Evolutionary conservation across 30 jellyfish, hydroid and myxozoan genomes (phyloP), one percentile per base, ranked within the genome.

Genomic region (Chrysaora quinquecirrha): DNA sequence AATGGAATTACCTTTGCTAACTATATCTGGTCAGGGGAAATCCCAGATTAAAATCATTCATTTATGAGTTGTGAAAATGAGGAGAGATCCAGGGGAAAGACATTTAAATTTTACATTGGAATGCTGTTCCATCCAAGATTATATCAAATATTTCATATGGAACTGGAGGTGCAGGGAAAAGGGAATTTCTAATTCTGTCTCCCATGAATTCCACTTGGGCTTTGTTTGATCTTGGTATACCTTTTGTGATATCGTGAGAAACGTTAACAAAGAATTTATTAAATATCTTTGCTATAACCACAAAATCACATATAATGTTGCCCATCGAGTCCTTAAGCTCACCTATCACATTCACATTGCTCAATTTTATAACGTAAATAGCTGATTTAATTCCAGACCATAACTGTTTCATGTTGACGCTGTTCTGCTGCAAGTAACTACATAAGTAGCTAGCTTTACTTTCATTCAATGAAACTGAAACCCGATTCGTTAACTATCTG

Each of bases 361-460:
- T 82, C 25, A 82, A 71, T 35, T 83, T 71, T 47, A 70, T 83
- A 63, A 83, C 61, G 61, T 58, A 24, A 25, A 70, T 60, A 60
- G 71, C 87, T 83, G 87, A 71, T 83, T 71, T 83, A 35, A 83
- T 83, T 70, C 94, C 94, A 32, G 87, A 83, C 94, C 94, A 83
- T 33, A 83, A 47, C 60, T 83, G 91, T 32, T 81, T 81, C 85
- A 81, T 81, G 71, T 81, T 81, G 83, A 33, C 50, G 58, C 91
- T 81, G 30, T 81, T 81, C 61, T 81, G 67, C 58, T 67, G 91
- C 67, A 81, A 81, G 79, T 81, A 81, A 72, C 48, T 81, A 34
- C 68, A 81, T 52, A 35, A 81, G 58, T 81, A 81, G 85, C 56
- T 49, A 58, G 91, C 85, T 50, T 81, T 81, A 60, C 91, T 81